These are phyloP conservation scores for Drosophila crucigera DNA, from an alignment of 2,888 invertebrate genomes.

Conservation along the genomic window DNA sequence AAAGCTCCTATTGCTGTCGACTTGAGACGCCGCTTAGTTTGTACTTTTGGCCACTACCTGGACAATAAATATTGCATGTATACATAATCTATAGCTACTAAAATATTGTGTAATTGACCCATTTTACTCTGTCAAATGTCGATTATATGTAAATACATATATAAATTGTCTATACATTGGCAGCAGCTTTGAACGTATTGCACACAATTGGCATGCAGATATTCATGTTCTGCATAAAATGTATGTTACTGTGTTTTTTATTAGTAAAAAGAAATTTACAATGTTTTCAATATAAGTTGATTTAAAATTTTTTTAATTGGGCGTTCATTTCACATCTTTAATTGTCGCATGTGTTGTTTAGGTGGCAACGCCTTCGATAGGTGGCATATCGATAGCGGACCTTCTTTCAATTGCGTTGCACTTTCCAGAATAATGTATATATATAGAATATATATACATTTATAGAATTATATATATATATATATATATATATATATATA, in stretches of 20 bases:
- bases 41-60: conserved; percentile 39
- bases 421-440: neutral
- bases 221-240: conserved; percentile 48
- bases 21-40: conserved; percentile 36
- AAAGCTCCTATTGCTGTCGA: conserved; percentile 29
- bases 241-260: conserved; percentile 63
- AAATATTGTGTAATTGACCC: conserved; percentile 20
- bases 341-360: neutral
- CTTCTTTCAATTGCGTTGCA: neutral
- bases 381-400: conserved; percentile 6
- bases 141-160: neutral
- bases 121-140: conserved; percentile 20
- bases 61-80: conserved; percentile 65
- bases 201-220: conserved; percentile 47
- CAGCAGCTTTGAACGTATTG: conserved; percentile 7
- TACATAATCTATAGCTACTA: conserved; percentile 17
- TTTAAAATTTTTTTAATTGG: neutral
- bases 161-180: conserved; percentile 12
- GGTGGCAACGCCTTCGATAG: conserved; percentile 33
- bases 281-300: conserved; percentile 9
- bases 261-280: conserved; percentile 61
- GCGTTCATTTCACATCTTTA: neutral
- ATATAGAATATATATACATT: neutral
- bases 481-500: no score
- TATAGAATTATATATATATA: no score